Percentiles rank a stretch among this genome's conserved stretches.
phyloP scores from a whole-genome alignment of 2,888 invertebrate genomes.

The Deroplatys truncata region DNA sequence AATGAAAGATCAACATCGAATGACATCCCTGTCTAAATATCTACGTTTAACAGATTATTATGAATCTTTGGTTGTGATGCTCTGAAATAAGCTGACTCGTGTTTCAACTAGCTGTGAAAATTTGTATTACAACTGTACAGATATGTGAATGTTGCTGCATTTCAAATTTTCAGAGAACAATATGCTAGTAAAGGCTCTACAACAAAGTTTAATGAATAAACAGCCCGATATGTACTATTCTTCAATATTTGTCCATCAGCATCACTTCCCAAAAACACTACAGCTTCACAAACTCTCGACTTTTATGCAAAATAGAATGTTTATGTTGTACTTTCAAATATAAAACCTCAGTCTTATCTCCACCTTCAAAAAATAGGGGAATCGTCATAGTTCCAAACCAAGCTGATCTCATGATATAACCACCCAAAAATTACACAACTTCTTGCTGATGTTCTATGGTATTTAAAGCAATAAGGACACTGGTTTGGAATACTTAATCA shows the following conservation, averaged over 20 bases:
- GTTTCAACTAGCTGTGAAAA: neutral
- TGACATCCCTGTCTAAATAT: neutral
- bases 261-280: neutral
- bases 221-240: neutral
- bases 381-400: neutral
- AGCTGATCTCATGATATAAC: neutral
- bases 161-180: neutral
- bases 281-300: neutral
- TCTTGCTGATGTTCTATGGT: neutral
- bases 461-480: neutral
- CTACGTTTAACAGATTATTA: neutral
- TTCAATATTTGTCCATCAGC: neutral
- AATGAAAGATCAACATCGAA: neutral
- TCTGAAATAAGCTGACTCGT: neutral
- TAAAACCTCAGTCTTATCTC: neutral
- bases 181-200: neutral
- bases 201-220: neutral
- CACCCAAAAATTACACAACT: neutral
- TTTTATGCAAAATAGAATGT: neutral
- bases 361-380: neutral
- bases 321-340: neutral
- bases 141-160: neutral
- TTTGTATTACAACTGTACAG: neutral
- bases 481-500: neutral
- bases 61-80: constrained; percentile 4